phyloP scores from a whole-genome alignment of 2,797 vertebrate species.

The Spondyliosoma cantharus region DNA sequence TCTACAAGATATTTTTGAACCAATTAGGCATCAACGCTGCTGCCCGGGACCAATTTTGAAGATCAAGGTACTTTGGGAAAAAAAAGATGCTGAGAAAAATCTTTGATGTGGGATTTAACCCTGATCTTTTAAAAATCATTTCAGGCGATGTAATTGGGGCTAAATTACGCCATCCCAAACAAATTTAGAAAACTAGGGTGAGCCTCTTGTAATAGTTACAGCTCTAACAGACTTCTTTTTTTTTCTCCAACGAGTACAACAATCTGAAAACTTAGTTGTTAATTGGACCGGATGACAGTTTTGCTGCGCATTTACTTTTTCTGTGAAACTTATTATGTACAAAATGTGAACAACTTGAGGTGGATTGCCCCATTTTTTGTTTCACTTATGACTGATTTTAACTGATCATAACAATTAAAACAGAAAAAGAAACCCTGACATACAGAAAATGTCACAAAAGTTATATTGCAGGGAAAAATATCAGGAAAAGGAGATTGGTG shows the following conservation, averaged over 20 bases:
- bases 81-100: conserved; percentile 73
- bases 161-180: conserved; percentile 83
- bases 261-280: conserved; percentile 64
- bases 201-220: conserved; percentile 70
- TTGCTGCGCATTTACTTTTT: conserved; percentile 42
- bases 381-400: not conserved
- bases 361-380: conserved; percentile 29
- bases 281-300: conserved; percentile 64
- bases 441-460: not conserved
- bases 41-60: conserved; percentile 81
- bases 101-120: conserved; percentile 84
- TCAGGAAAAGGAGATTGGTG: not conserved
- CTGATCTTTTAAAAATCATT: conserved; percentile 81
- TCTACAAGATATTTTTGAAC: conserved; percentile 80
- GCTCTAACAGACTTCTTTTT: conserved; percentile 51
- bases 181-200: conserved; percentile 79
- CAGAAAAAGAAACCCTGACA: not conserved
- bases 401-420: conserved; percentile 5
- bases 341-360: conserved; percentile 38
- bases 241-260: conserved; percentile 55
- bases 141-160: conserved; percentile 78
- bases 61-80: conserved; percentile 79
- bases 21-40: conserved; percentile 80
- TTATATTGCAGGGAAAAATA: not conserved
- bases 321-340: conserved; percentile 43